Base-by-base conservation (phyloP, 2,888 invertebrate genomes). In the Anorthoa munda region DNA sequence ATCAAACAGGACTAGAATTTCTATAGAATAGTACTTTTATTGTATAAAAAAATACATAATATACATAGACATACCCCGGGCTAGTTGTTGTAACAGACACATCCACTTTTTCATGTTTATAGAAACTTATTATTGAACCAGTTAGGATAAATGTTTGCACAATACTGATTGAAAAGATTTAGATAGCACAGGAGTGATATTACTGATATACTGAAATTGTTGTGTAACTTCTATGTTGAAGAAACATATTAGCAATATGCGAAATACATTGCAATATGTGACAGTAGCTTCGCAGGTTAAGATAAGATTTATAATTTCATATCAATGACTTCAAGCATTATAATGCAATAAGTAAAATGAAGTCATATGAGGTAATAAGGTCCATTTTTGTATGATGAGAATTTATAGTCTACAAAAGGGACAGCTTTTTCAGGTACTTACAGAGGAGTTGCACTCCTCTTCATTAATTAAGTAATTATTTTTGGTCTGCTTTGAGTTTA, bases 201-300 rank as follows among this genome's bases (percentile, higher is more conserved):
- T 1, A 58, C 39, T 23, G 51, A 72, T 66, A 46, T 13, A 59
- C 23, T 67, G 64, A 55, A 72, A 72, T 66, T 72, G 31, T 77
- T 77, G 31, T 72, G 72, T 55, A 77, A 77, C 31, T 48, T 72
- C 21, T 39, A 26, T 66, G 46, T 76, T 55, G 13, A 72, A 46
- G 46, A 61, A 63, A 70, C 46, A 61, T 68, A 31, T 17, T 56
- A 23, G 1, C 17, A 75, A 75, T 21, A 51, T 53, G 59, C 13
- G 31, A 77, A 77, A 69, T 50, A 18, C 4, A 51, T 46, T 51
- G 51, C 51, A 69, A 63, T 77, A 70, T 77, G 45, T 61, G 53
- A 53, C 46, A 18, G 11, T 12, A 13, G n/a, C 31, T 75, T 66
- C 48, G 50, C 55, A 55, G 55, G n/a, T 18, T 12, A 18, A 74